Evolutionary conservation across 2,888 invertebrate genomes (phyloP), one percentile per base, ranked within the genome.

Genomic region (Clivina fossor): DNA sequence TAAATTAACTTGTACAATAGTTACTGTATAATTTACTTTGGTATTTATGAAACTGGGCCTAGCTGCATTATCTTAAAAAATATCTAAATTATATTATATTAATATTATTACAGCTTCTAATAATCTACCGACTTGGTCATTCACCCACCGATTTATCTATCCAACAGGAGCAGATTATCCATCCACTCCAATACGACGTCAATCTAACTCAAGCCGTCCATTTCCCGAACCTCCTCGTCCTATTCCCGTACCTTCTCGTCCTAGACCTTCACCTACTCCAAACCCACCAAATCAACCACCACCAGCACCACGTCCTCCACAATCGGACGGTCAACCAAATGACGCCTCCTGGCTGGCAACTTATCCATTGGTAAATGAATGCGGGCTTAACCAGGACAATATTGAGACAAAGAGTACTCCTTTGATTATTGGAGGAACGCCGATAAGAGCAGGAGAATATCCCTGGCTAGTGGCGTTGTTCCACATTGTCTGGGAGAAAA

Each of bases 131-230:
- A 47, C 47, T 2, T 47, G 47, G 47, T 22, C 47, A 0, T 47
- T 33, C 15, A 22, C 32, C 13, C 47, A 47, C 22, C 22, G 22
- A 33, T 47, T 47, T 33, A 47, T 22, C 22, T 47, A 47, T 32
- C 47, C 47, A 15, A 22, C 32, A 11, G 35, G 33, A 5, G 4
- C 32, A 15, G 11, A 18, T 13, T 33, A 47, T 11, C 47, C 33
- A 13, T 47, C 47, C 4, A 19, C 11, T 3, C 26, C 4, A 24
- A 24, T 24, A 24, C 26, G 5, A 24, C 5, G 5, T 24, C 4
- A 15, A 8, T 18, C 37, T 37, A 37, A 5, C 37, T n/a, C n/a
- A n/a, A 8, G 9, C 8, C 19, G 41, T 7, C 22, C 41, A 22
- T 13, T 24, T 24, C 9, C 26, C 26, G 9, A 24, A 24, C 26